phyloP scores from a whole-genome alignment of 2,797 vertebrate genomes.

The Cynopterus sphinx region DNA sequence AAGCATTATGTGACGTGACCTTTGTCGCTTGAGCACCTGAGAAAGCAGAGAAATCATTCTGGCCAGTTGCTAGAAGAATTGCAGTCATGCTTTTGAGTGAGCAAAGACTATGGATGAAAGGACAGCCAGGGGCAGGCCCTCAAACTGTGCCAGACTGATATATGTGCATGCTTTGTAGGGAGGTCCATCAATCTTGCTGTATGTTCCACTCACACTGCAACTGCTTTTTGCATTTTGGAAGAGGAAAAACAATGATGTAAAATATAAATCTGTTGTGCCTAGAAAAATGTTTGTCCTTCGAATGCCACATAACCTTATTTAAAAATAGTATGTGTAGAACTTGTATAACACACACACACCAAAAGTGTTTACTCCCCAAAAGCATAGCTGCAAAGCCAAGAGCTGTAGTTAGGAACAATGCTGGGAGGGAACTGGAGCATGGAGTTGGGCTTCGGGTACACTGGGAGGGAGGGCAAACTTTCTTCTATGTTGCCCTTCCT shows the following conservation, averaged over 20 bases:
- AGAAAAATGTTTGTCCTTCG: conserved; percentile 7
- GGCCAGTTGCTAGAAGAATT: neutral
- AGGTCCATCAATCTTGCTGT: neutral
- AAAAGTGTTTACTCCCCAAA: neutral
- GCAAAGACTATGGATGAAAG: neutral
- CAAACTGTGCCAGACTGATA: neutral
- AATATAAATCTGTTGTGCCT: conserved; percentile 36
- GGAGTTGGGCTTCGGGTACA: neutral
- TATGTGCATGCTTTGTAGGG: accelerated
- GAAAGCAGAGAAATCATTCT: neutral
- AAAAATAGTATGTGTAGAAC: neutral
- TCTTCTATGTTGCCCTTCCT: neutral
- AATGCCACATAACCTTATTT: neutral
- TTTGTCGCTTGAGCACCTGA: neutral
- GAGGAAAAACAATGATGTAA: neutral
- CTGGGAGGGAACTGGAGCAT: neutral
- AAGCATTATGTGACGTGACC: neutral
- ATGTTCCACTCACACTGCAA: neutral
- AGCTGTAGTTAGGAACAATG: neutral
- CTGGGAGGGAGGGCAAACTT: neutral
- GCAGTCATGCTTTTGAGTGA: neutral
- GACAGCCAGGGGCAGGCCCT: neutral
- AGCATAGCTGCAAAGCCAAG: neutral
- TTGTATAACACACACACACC: neutral
- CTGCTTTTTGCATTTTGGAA: neutral